These are phyloP conservation scores for Allygus modestus DNA, from an alignment of 2,888 invertebrate genomes.

Conservation along the genomic window DNA sequence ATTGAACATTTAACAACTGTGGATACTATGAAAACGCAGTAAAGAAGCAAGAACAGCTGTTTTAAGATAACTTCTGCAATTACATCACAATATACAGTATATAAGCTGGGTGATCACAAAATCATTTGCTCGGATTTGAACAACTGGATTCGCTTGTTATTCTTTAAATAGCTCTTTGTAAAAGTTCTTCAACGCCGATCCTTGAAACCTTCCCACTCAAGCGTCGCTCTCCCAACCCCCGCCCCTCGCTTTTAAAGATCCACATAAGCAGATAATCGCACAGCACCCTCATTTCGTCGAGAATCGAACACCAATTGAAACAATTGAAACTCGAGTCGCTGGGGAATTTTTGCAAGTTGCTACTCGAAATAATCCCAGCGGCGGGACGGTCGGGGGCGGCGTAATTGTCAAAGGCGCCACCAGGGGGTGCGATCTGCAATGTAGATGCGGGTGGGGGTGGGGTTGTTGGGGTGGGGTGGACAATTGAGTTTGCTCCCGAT, in stretches of 20 bases:
- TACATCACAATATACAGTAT: no score
- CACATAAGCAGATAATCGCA: slow-evolving; percentile 20
- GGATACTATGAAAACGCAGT: no score
- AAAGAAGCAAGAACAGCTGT: no score
- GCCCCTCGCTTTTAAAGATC: slow-evolving; percentile 39
- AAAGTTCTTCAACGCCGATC: no score
- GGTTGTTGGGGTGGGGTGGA: slow-evolving; percentile 48
- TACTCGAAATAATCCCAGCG: slow-evolving; percentile 46
- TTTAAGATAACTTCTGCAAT: no score
- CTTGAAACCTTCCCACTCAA: no score
- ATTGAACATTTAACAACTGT: no score
- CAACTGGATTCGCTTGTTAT: no score
- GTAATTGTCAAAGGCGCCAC: slow-evolving; percentile 55
- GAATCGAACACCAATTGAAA: slow-evolving; percentile 56
- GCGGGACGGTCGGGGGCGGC: background rate
- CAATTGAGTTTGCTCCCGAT: slow-evolving; percentile 70
- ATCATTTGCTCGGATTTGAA: no score
- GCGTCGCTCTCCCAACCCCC: slow-evolving; percentile 29
- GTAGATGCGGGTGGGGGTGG: slow-evolving; percentile 60
- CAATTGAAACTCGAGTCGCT: slow-evolving; percentile 55
- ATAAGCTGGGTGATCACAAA: no score
- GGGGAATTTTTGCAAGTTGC: slow-evolving; percentile 41
- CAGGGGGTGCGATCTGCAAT: slow-evolving; percentile 51
- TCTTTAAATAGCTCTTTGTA: no score
- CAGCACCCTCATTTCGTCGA: slow-evolving; percentile 48